Evolutionary conservation across 1,140 invertebrate species (phyloP).

Genomic region (Episyrphus balteatus): DNA sequence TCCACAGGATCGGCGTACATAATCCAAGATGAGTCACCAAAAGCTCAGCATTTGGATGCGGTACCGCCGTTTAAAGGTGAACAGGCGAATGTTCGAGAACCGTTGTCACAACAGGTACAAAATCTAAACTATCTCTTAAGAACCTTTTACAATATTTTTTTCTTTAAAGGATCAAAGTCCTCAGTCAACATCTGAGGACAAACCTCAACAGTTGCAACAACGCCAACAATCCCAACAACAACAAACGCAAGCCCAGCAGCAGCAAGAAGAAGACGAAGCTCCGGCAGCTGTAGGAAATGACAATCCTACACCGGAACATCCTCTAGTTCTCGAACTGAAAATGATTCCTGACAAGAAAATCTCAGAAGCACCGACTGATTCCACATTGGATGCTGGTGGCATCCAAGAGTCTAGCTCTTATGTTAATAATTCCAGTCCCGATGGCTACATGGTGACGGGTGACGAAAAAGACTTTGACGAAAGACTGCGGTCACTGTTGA

Average conservation of each 20-base stretch:
- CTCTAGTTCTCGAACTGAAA: too few species aligned
- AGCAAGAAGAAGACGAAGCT: background rate
- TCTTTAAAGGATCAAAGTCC: too few species aligned
- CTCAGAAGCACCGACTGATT: background rate
- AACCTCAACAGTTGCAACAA: conserved; percentile 6
- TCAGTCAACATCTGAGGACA: conserved; percentile 7
- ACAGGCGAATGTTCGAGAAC: background rate
- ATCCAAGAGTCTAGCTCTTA: conserved; percentile 7
- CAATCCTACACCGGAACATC: too few species aligned
- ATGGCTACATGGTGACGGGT: conserved; percentile 25
- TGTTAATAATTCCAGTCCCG: conserved; percentile 21
- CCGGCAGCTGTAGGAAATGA: background rate
- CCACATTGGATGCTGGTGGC: too few species aligned
- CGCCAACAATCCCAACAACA: conserved; percentile 1
- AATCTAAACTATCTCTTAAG: too few species aligned
- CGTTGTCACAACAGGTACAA: background rate
- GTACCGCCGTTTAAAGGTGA: background rate
- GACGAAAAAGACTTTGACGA: conserved; percentile 33
- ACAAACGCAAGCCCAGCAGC: conserved; percentile 8
- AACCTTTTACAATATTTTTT: too few species aligned
- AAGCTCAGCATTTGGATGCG: background rate
- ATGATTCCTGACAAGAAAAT: background rate
- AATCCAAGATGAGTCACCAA: conserved; percentile 27
- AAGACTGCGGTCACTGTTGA: conserved; percentile 35
- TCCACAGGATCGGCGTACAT: conserved; percentile 25